Evolutionary conservation across 2,797 vertebrate genomes (phyloP).

Genomic region (Cichlasoma orientale): DNA sequence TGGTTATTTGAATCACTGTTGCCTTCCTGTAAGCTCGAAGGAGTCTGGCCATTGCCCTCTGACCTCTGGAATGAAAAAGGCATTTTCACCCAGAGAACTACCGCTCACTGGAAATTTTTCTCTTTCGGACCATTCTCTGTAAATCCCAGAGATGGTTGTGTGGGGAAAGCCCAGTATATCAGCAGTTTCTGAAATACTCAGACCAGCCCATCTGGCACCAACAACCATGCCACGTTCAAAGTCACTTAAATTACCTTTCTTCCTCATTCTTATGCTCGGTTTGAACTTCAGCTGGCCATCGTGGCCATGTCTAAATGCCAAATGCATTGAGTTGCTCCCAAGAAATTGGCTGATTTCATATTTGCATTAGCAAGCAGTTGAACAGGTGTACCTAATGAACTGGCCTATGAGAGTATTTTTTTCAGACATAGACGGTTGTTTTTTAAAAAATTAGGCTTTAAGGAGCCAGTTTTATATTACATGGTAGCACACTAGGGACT

Average conservation of each 20-base stretch:
- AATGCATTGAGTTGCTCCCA: not conserved
- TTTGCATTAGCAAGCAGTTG: not conserved
- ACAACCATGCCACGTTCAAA: not conserved
- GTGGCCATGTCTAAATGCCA: not conserved
- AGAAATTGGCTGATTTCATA: not conserved
- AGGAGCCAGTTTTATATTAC: not conserved
- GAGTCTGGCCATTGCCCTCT: not conserved
- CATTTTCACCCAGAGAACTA: too few species aligned
- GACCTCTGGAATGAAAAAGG: not conserved
- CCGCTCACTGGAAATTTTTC: too few species aligned
- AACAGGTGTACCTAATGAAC: not conserved
- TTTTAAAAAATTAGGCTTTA: not conserved
- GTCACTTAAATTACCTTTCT: not conserved
- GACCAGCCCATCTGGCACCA: not conserved
- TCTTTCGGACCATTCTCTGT: not conserved
- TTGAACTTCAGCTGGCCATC: not conserved
- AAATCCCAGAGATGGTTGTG: not conserved
- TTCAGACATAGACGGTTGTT: not conserved
- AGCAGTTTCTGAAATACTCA: not conserved
- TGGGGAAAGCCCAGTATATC: not conserved
- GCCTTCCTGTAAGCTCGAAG: not conserved
- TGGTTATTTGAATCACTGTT: not conserved
- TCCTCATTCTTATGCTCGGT: not conserved
- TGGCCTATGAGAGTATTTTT: not conserved
- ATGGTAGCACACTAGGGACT: not conserved